Evolutionary conservation across 2,113 vertebrate genomes (phyloP).

Genomic region (Corapipo altera): DNA sequence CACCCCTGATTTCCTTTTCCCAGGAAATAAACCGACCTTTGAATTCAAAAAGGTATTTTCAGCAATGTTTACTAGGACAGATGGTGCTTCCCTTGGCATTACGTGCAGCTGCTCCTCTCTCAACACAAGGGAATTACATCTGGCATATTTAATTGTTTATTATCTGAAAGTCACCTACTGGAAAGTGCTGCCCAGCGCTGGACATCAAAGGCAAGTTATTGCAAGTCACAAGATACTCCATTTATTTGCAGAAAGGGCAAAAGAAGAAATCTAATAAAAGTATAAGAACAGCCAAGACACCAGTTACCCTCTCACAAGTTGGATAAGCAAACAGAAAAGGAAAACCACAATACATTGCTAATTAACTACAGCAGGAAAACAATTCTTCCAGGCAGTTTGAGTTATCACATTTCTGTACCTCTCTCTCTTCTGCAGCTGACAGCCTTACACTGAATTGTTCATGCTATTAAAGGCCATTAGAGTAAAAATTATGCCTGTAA

Average conservation of each 20-base stretch:
- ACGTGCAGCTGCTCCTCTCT: not conserved
- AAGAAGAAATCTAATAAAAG: not conserved
- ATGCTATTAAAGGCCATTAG: constrained; percentile 58
- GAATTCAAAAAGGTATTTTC: constrained; percentile 1
- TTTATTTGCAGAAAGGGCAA: not conserved
- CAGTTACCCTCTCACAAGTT: not conserved
- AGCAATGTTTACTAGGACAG: not conserved
- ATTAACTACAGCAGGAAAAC: constrained; percentile 36
- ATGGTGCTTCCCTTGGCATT: not conserved
- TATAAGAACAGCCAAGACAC: not conserved
- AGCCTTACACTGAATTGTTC: constrained; percentile 16
- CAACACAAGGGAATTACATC: not conserved
- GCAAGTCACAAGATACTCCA: not conserved
- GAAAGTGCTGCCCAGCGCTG: not conserved
- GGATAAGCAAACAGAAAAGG: constrained; percentile 14
- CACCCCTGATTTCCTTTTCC: not conserved
- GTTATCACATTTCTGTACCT: constrained; percentile 7
- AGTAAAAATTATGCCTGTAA: constrained; percentile 48
- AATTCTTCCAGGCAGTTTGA: not conserved
- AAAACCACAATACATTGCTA: not conserved
- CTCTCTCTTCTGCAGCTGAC: constrained; percentile 33
- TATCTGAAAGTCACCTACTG: not conserved
- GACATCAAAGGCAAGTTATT: not conserved
- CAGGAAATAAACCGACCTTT: not conserved
- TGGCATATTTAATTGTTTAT: not conserved